A percentile compares a stretch with the other conserved stretches of the same genome.
phyloP scores from a whole-genome alignment of 2,888 invertebrate species.

The Tiliacea citrago region DNA sequence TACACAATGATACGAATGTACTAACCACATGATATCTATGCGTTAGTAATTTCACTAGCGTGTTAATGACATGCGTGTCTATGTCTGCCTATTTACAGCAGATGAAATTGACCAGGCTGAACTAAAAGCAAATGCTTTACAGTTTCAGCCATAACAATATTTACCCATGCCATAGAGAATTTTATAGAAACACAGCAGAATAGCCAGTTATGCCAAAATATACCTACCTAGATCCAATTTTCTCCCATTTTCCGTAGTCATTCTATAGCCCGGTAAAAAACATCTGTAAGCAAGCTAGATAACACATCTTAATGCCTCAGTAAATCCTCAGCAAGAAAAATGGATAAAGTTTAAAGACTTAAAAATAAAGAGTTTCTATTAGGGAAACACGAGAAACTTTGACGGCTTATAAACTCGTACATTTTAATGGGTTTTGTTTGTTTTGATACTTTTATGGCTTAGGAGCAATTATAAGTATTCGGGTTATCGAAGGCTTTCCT shows the following conservation, averaged over 20 bases:
- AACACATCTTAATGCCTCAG: slow-evolving; percentile 18
- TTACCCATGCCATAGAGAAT: background rate
- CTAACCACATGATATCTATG: too few species aligned
- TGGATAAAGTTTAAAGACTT: slow-evolving; percentile 28
- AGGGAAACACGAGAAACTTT: slow-evolving; percentile 17
- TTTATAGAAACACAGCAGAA: background rate
- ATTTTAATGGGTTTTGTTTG: slow-evolving; percentile 28
- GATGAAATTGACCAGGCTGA: too few species aligned
- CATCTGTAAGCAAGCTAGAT: background rate
- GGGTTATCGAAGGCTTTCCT: too few species aligned
- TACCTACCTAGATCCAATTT: background rate
- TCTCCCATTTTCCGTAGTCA: background rate
- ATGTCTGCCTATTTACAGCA: too few species aligned
- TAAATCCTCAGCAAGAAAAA: slow-evolving; percentile 9
- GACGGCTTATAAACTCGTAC: slow-evolving; percentile 22
- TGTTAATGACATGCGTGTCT: too few species aligned
- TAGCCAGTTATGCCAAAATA: background rate
- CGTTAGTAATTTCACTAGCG: too few species aligned
- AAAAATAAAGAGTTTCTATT: slow-evolving; percentile 27
- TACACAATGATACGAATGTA: too few species aligned
- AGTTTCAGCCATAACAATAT: background rate
- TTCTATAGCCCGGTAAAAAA: background rate
- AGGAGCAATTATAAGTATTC: too few species aligned
- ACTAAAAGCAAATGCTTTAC: background rate
- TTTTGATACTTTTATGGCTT: slow-evolving; percentile 1